phyloP scores from a whole-genome alignment of 2,888 invertebrate genomes.

The Trichopria drosophilae region DNA sequence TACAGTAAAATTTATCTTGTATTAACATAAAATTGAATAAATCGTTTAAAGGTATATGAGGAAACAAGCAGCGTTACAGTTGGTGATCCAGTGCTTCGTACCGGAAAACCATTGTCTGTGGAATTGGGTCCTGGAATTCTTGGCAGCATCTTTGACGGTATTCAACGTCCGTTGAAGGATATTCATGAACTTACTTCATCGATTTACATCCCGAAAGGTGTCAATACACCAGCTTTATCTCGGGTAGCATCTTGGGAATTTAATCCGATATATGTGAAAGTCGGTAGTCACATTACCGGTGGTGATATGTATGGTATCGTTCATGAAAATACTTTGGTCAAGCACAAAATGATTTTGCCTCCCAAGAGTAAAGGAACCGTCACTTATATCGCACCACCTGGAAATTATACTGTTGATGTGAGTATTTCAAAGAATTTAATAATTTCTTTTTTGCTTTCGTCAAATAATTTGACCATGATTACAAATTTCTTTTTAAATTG shows the following conservation, averaged over 20 bases:
- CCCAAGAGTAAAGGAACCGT: slow-evolving; percentile 96
- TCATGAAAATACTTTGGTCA: slow-evolving; percentile 95
- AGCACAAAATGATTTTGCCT: slow-evolving; percentile 94
- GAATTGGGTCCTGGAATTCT: slow-evolving; percentile 99
- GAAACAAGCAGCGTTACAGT: slow-evolving; percentile 98
- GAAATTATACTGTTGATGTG: slow-evolving; percentile 91
- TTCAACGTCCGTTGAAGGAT: slow-evolving; percentile 97
- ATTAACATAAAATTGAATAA: slow-evolving; percentile 1
- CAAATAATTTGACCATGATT: neutral
- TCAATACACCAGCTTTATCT: slow-evolving; percentile 90
- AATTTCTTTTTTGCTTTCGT: too few relatives aligned
- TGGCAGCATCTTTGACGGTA: slow-evolving; percentile 99
- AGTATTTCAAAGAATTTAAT: too few relatives aligned
- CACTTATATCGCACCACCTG: slow-evolving; percentile 89
- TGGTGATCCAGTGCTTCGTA: slow-evolving; percentile 97
- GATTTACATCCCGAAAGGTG: slow-evolving; percentile 99
- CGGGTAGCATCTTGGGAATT: slow-evolving; percentile 89
- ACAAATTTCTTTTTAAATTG: slow-evolving; percentile 28
- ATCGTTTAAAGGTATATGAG: slow-evolving; percentile 74
- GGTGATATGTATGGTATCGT: slow-evolving; percentile 96
- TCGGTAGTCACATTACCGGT: slow-evolving; percentile 97
- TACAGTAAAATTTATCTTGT: slow-evolving; percentile 36
- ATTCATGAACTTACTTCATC: slow-evolving; percentile 91
- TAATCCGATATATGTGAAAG: slow-evolving; percentile 78
- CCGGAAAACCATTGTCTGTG: slow-evolving; percentile 98